Evolutionary conservation across 2,113 vertebrate species (phyloP).

Genomic region (Leuciscus idus): DNA sequence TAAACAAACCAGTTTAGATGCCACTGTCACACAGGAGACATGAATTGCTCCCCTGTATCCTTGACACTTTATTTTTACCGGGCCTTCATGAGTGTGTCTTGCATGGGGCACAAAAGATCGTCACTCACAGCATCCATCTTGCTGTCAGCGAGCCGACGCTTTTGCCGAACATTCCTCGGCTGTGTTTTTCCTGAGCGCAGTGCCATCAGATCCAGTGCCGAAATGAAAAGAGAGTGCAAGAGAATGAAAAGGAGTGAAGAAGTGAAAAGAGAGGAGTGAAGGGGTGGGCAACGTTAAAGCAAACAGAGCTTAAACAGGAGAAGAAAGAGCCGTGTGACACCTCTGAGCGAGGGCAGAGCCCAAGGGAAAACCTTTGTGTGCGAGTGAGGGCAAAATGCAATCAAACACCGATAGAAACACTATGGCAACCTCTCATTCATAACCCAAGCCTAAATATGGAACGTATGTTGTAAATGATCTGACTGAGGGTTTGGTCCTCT

Average conservation of each 20-base stretch:
- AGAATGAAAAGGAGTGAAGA: constrained; percentile 21
- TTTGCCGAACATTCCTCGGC: constrained; percentile 62
- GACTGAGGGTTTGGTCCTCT: constrained; percentile 17
- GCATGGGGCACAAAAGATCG: constrained; percentile 71
- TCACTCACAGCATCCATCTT: constrained; percentile 77
- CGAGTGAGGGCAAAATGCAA: constrained; percentile 3
- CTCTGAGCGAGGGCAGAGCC: constrained; percentile 59
- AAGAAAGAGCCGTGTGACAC: constrained; percentile 64
- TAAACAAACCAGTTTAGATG: constrained; percentile 66
- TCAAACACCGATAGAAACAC: constrained; percentile 16
- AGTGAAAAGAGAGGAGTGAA: constrained; percentile 15
- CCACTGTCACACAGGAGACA: constrained; percentile 65
- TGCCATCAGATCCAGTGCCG: constrained; percentile 68
- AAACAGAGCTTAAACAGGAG: constrained; percentile 61
- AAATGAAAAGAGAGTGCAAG: constrained; percentile 49
- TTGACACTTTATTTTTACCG: constrained; percentile 67
- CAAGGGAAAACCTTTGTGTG: constrained; percentile 37
- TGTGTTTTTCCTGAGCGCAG: constrained; percentile 62
- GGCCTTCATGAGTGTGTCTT: constrained; percentile 58
- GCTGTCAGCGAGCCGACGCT: constrained; percentile 66
- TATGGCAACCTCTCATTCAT: constrained; percentile 14
- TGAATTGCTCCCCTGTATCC: constrained; percentile 72
- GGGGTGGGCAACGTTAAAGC: constrained; percentile 52
- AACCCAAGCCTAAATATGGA: neutral
- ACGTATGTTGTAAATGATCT: constrained; percentile 17